Evolutionary conservation across 2,113 vertebrate genomes (phyloP).

Genomic region (Lampris incognitus): DNA sequence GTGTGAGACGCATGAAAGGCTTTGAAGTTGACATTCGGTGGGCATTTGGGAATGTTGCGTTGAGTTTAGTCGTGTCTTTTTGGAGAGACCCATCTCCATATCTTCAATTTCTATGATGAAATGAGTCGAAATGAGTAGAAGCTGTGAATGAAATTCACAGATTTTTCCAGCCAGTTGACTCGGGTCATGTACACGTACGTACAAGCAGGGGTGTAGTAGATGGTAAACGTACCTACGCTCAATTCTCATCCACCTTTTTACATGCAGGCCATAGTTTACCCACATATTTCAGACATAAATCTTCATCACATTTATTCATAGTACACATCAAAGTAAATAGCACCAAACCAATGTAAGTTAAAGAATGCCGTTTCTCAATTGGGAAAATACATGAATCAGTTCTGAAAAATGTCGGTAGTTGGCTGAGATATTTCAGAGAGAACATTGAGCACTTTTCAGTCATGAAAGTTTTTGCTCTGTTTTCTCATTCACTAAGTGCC

Average conservation of each 20-base stretch:
- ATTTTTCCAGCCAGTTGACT: slow-evolving; percentile 61
- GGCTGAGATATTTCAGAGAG: slow-evolving; percentile 38
- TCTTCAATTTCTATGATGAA: slow-evolving; percentile 21
- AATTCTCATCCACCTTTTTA: too few relatives aligned
- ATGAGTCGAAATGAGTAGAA: slow-evolving; percentile 15
- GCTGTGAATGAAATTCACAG: slow-evolving; percentile 21
- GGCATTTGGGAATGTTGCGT: slow-evolving; percentile 9
- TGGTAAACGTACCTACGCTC: too few relatives aligned
- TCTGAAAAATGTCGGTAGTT: too few relatives aligned
- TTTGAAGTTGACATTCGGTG: slow-evolving; percentile 32
- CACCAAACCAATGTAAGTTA: too few relatives aligned
- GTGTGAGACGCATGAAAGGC: slow-evolving; percentile 43
- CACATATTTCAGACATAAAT: too few relatives aligned
- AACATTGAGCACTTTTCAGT: slow-evolving; percentile 46
- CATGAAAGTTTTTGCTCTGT: slow-evolving; percentile 14
- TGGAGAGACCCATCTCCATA: slow-evolving; percentile 23
- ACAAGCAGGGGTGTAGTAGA: too few relatives aligned
- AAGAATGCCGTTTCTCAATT: too few relatives aligned
- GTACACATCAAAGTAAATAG: too few relatives aligned
- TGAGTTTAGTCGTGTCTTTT: slow-evolving; percentile 25
- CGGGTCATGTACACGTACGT: slow-evolving; percentile 55
- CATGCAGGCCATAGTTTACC: too few relatives aligned
- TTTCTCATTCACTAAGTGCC: slow-evolving; percentile 10
- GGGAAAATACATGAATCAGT: too few relatives aligned
- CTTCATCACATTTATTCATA: too few relatives aligned